phyloP scores from a whole-genome alignment of 2,113 vertebrate genomes.

The Dermatemys mawii region DNA sequence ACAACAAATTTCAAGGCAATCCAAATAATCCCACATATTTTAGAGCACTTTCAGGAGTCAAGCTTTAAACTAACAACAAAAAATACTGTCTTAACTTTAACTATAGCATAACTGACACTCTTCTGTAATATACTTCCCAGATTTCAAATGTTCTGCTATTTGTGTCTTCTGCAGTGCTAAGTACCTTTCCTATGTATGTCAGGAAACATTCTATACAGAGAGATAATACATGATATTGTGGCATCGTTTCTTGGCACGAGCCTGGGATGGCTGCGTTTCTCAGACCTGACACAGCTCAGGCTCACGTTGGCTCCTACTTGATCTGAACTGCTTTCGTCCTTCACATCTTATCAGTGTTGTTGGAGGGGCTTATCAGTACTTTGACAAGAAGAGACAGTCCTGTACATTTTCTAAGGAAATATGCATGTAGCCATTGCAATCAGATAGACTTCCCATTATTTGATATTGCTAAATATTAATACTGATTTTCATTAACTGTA shows the following conservation, averaged over 20 bases:
- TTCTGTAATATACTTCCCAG: neutral
- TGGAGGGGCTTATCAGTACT: neutral
- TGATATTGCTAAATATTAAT: neutral
- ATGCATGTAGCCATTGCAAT: neutral
- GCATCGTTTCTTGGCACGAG: neutral
- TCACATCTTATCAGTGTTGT: neutral
- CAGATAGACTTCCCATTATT: neutral
- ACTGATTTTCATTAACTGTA: neutral
- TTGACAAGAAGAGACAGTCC: neutral
- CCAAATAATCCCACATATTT: neutral
- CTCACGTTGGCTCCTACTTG: neutral
- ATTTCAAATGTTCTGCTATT: neutral
- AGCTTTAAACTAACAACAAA: neutral
- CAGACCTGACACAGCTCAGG: neutral
- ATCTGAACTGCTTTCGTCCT: neutral
- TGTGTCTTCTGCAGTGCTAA: neutral
- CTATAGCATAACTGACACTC: neutral
- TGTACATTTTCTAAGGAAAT: neutral
- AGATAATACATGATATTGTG: neutral
- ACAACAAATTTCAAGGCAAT: neutral
- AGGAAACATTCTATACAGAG: neutral
- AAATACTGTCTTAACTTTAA: neutral
- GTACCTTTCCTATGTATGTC: neutral
- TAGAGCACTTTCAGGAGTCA: neutral
- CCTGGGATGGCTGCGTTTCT: neutral